Base-by-base conservation (phyloP, 2,888 invertebrate species). In the Drosophila barbarae region DNA sequence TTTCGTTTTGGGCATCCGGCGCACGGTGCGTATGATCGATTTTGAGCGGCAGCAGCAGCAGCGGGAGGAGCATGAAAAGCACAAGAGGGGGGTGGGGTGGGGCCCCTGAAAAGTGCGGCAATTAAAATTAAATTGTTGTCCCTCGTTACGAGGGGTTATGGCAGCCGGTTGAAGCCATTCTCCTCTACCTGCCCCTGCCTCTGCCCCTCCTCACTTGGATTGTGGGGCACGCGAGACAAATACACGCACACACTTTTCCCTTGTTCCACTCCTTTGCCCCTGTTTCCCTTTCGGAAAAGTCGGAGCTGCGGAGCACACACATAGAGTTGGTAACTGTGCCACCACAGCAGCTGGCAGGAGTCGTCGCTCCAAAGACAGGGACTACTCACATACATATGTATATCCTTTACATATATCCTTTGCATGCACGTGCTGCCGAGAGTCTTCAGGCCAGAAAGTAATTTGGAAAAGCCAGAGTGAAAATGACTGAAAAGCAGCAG, bases 61-160 rank as follows among this genome's bases (percentile, higher is more conserved):
- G 18, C 5, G 5, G 36, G 23, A 32, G 57, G 36, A 21, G 9
- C 26, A 26, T 26, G 26, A 26, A 26, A 0, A 8, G 18, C 13
- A 3, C 2, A 5, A 9, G 34, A 12, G 32, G 26, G 26, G 36
- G 7, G 26, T 1, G 4, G 23, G 23, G 21, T 3, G 21, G 23
- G 23, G 1, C 23, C 23, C 5, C 51, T 53, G 57, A 63, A 66
- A 68, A 71, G 73, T 72, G 53, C 52, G 69, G 78, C 82, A 79
- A 84, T 84, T 84, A 78, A 81, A 79, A 68, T 66, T 72, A 69
- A 81, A 84, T 78, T 84, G 72, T 75, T 73, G 84, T 75, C 76
- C 53, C 65, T 58, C 53, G 46, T 35, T 23, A 18, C 28, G 49
- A 34, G 58, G 51, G 56, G 36, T 50, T 38, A 56, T 26, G 10